Percentiles rank a stretch among this genome's conserved stretches.
These are phyloP conservation scores for Arrhopalites spinosus DNA, from an alignment of 2,888 invertebrate species.

Conservation along the genomic window DNA sequence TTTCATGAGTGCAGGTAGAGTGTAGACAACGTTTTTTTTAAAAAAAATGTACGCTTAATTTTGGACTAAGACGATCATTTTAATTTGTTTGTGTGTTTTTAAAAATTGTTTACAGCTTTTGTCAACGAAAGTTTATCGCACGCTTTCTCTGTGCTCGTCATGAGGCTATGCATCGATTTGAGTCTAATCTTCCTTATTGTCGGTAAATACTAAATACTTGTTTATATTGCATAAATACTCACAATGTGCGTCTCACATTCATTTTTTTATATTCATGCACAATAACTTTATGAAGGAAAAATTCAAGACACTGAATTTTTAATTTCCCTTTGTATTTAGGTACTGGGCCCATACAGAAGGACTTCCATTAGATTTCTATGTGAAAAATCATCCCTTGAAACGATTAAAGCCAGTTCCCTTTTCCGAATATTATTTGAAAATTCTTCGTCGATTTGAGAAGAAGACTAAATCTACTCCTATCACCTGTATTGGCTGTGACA, in stretches of 20 bases:
- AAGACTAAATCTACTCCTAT: conserved; percentile 37
- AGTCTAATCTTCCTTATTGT: conserved; percentile 44
- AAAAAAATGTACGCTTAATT: too few species aligned
- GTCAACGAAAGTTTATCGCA: conserved; percentile 50
- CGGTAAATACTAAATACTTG: conserved; percentile 36
- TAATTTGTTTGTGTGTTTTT: too few species aligned
- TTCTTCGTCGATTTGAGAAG: conserved; percentile 37
- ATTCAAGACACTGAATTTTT: conserved; percentile 6
- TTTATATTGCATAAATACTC: background rate
- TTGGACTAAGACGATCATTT: too few species aligned
- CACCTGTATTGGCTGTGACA: conserved; percentile 47
- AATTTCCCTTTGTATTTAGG: conserved; percentile 27
- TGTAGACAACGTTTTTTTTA: too few species aligned
- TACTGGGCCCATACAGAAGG: conserved; percentile 24
- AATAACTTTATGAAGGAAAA: too few species aligned
- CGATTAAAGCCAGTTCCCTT: conserved; percentile 49
- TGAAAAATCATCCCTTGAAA: conserved; percentile 48
- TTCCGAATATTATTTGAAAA: conserved; percentile 40
- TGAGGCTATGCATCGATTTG: conserved; percentile 52
- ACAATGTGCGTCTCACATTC: background rate
- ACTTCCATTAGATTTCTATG: conserved; percentile 43
- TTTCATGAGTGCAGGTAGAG: conserved; percentile 52
- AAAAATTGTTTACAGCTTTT: too few species aligned
- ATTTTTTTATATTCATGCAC: too few species aligned
- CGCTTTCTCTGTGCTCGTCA: conserved; percentile 50